Base-by-base conservation (phyloP, 2,888 invertebrate genomes). In the Coleophora deauratella region DNA sequence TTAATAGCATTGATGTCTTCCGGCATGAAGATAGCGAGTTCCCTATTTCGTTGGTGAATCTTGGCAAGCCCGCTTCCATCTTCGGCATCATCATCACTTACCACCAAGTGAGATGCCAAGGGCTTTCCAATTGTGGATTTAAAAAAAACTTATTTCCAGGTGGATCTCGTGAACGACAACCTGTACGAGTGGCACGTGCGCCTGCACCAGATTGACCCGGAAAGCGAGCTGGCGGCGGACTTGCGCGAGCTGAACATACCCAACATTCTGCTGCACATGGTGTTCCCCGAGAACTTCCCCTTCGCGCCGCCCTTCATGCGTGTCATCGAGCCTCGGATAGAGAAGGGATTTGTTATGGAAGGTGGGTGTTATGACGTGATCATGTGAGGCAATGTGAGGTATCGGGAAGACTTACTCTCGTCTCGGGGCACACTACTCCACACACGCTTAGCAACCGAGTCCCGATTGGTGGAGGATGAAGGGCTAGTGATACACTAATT, bases 261-360 rank as follows among this genome's bases (percentile, higher is more conserved):
- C 12, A 88, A 90, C 72, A 94, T 95, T 58, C 85, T 94, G 51
- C 86, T 95, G 53, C 94, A 94, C 71, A 85, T 94, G 55, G 87
- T 92, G 50, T 95, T 95, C 77, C 95, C 95, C 11, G 94, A 95
- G 62, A 95, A 94, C 69, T 95, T 95, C 63, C 95, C 95, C 33
- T 95, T 95, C 65, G 93, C 93, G 33, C 95, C 95, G 39, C 95
- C 95, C 33, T 95, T 95, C 72, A 93, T 92, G 86, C 88, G 92
- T 54, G 93, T 93, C 34, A 93, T 93, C 72, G 92, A 93, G 59
- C 93, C 93, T 8, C 86, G 91, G 69, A 91, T 93, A 80, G 93
- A 93, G 65, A 92, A 92, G 67, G 95, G 94, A 32, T 95, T 94
- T 66, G 95, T 95, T 15, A 95, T 95, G 95, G 94, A 95, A 78